Percentiles rank a stretch among this genome's conserved stretches.
These are phyloP conservation scores for Progne subis DNA, from an alignment of 2,113 vertebrate species.

Conservation along the genomic window DNA sequence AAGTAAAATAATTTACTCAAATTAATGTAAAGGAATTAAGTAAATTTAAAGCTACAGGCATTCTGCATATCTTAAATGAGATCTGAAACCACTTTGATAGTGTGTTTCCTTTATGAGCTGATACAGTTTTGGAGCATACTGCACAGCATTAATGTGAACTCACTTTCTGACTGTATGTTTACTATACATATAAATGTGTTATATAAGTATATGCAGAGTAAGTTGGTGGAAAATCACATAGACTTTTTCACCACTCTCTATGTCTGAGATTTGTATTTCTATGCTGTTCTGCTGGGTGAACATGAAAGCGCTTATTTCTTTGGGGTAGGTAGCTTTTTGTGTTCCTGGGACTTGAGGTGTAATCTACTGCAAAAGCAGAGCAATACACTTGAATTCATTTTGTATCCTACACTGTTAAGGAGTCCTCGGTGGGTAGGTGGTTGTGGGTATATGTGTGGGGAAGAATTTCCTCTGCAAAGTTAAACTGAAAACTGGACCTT, in stretches of 20 bases:
- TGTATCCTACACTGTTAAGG: neutral
- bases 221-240: neutral
- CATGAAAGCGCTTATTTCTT: fast-evolving
- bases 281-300: neutral
- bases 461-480: neutral
- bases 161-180: neutral
- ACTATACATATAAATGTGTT: fast-evolving
- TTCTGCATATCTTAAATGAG: neutral
- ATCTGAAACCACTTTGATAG: neutral
- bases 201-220: fast-evolving
- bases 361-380: neutral
- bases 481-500: neutral
- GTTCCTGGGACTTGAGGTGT: neutral
- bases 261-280: neutral
- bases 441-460: neutral
- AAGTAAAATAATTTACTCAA: neutral
- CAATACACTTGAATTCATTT: neutral
- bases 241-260: fast-evolving
- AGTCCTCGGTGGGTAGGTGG: neutral
- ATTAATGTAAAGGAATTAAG: neutral
- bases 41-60: neutral
- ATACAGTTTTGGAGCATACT: neutral
- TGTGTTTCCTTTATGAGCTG: neutral
- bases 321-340: neutral
- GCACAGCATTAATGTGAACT: neutral